These are phyloP conservation scores for Dolichallabes microphthalmus DNA, from an alignment of 2,113 vertebrate species.

Conservation along the genomic window DNA sequence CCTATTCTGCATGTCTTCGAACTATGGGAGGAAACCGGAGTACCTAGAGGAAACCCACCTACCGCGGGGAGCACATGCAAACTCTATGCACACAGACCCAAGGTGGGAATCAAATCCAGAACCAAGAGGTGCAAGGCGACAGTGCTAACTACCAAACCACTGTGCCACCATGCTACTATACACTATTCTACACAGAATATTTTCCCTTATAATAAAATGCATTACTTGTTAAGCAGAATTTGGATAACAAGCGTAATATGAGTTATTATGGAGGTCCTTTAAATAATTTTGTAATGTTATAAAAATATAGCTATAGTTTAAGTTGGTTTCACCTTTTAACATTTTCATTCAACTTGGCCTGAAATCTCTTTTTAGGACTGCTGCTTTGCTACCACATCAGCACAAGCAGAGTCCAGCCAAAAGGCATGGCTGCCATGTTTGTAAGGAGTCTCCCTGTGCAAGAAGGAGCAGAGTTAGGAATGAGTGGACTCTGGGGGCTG, in stretches of 20 bases:
- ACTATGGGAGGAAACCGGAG: no score
- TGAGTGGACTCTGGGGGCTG: conserved; percentile 1
- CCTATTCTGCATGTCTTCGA: no score
- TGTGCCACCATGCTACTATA: background rate
- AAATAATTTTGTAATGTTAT: conserved; percentile 33
- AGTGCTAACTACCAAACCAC: no score
- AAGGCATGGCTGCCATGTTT: conserved; percentile 34
- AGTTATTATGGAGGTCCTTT: background rate
- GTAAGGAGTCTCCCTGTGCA: conserved; percentile 7
- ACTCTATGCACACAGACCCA: no score
- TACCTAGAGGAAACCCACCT: no score
- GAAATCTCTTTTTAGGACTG: conserved; percentile 15
- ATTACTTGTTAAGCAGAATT: background rate
- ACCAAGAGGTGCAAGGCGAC: no score
- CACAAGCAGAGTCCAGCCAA: conserved; percentile 50
- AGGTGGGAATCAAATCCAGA: no score
- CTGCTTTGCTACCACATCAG: conserved; percentile 40
- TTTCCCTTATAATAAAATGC: background rate
- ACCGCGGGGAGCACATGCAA: no score
- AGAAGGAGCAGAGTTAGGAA: background rate
- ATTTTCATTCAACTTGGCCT: conserved; percentile 43
- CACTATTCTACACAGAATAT: background rate
- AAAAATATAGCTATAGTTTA: conserved; percentile 24
- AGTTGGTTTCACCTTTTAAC: conserved; percentile 22
- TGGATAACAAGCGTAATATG: background rate